phyloP scores from a whole-genome alignment of 2,797 vertebrate genomes.

The Acanthis flammea region DNA sequence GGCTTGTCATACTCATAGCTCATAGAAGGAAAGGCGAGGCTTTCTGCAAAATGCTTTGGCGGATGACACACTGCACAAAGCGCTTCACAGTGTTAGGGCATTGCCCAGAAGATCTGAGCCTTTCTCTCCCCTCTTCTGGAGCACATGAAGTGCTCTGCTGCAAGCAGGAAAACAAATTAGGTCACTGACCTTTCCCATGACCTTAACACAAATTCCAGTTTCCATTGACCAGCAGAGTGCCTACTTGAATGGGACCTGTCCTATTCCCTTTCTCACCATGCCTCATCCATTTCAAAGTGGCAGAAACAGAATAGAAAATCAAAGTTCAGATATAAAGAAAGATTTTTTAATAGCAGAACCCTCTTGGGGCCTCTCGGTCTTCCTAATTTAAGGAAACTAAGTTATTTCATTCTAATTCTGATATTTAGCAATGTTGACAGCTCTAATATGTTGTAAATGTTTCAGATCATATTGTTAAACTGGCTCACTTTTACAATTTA shows the following conservation, averaged over 20 bases:
- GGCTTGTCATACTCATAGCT: background rate
- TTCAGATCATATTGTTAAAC: constrained; percentile 8
- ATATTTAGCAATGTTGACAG: constrained; percentile 44
- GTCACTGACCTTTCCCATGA: constrained; percentile 72
- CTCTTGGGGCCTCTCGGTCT: background rate
- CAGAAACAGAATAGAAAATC: constrained; percentile 41
- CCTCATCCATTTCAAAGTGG: constrained; percentile 26
- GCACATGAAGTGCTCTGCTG: constrained; percentile 27
- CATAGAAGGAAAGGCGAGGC: background rate
- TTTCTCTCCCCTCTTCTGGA: constrained; percentile 4
- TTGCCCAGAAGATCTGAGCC: background rate
- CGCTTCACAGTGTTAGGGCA: background rate
- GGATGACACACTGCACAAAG: background rate
- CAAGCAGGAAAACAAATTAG: constrained; percentile 60
- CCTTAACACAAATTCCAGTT: constrained; percentile 71
- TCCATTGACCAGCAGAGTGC: constrained; percentile 44
- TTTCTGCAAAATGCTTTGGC: background rate
- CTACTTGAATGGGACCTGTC: constrained; percentile 59
- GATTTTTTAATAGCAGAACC: constrained; percentile 22
- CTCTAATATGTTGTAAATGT: background rate
- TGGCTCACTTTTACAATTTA: background rate
- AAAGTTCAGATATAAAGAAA: constrained; percentile 36
- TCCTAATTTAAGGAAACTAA: constrained; percentile 27
- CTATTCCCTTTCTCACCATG: constrained; percentile 38
- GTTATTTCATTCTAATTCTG: constrained; percentile 43